These are phyloP conservation scores for Myiagra hebetior DNA, from an alignment of 2,113 vertebrate genomes.

Conservation along the genomic window DNA sequence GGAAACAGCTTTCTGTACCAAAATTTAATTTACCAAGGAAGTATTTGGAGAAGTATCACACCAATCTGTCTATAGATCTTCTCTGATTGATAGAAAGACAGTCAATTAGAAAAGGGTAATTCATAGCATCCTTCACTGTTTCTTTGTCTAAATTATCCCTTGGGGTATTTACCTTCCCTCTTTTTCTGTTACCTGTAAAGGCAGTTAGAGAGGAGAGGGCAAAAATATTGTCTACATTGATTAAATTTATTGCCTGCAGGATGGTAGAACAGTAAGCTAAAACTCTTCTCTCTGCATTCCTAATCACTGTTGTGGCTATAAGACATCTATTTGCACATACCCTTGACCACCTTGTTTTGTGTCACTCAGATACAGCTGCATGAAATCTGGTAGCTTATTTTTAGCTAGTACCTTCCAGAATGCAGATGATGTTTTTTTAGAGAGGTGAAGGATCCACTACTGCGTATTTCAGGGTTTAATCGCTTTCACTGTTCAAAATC, in stretches of 20 bases:
- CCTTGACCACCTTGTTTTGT: background rate
- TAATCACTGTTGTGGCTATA: background rate
- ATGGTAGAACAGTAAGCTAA: background rate
- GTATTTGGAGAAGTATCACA: background rate
- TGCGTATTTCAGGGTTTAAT: background rate
- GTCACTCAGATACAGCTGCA: background rate
- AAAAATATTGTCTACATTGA: background rate
- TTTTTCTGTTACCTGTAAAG: background rate
- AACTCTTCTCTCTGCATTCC: background rate
- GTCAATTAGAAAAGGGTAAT: background rate
- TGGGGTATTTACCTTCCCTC: background rate
- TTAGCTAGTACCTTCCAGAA: background rate
- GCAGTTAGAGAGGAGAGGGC: rapidly evolving
- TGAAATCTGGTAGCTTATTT: background rate
- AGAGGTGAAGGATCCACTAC: background rate
- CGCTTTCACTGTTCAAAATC: background rate
- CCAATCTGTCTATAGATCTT: background rate
- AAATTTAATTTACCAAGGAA: background rate
- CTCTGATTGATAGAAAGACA: background rate
- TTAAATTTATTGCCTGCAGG: background rate
- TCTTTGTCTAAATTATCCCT: background rate
- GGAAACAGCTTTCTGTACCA: background rate
- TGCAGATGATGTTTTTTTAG: background rate
- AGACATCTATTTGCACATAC: background rate
- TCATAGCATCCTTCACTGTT: background rate